Evolutionary conservation across 2,797 vertebrate genomes (phyloP), one percentile per base, ranked within the genome.

Genomic region (Rallus crepitans): DNA sequence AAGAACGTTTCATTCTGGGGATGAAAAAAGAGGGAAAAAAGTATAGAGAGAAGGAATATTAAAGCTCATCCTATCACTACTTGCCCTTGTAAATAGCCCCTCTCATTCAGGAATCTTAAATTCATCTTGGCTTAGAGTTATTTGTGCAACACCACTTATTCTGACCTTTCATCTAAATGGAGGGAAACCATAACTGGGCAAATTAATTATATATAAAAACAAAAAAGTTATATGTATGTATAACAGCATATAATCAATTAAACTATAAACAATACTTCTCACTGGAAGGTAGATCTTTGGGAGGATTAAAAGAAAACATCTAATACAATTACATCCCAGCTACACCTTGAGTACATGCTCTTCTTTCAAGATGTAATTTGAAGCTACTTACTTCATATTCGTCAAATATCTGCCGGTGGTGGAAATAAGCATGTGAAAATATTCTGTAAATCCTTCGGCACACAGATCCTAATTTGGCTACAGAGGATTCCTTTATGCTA

Each of bases 371-470:
- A 78, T 40, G 19, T 12, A 45, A 82, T 60, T 60, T 70, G 48
- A 68, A 87, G 92, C 23, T 75, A 98, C 99, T 95, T 97, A 99
- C 99, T 99, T 99, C 99, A 96, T 99, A 99, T 97, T 99, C 99
- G 97, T 99, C 99, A 96, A 99, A 99, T 98, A 99, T 99, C 98
- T 99, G 99, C 93, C 99, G 99, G 91, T 99, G 99, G 94, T 99
- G 99, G 97, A 99, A 99, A 98, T 99, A 99, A 70, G 99, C 99
- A n/a, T 99, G 99, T 90, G 99, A 99, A 98, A 99, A 99, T 98
- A 99, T 99, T 98, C 99, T 99, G 98, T 99, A 99, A 98, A 99
- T 99, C 91, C 99, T 99, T 97, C 99, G 99, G 96, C 99, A 99
- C 77, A 99, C 99, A 3, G 99, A 99, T 98, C 99, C 99, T 98